Conservation (phyloP, 2,888 invertebrate species). For the Nasonovia ribisnigri region DNA sequence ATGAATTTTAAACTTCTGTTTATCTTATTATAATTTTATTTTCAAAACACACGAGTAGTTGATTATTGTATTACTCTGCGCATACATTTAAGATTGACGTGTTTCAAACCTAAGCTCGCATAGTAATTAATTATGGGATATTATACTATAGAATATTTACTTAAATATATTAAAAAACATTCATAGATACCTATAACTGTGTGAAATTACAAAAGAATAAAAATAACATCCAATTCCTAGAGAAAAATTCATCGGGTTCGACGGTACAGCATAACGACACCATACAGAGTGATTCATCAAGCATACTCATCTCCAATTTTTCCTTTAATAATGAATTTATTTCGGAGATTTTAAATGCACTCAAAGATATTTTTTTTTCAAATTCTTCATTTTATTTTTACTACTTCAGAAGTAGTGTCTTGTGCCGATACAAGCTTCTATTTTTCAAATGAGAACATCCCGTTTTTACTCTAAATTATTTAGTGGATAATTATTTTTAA, state of each 20-base stretch:
- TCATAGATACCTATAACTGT: background rate
- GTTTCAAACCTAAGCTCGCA: background rate
- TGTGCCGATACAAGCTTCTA: no score
- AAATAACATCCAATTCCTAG: background rate
- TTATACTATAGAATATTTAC: background rate
- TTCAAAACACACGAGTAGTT: background rate
- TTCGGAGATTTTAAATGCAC: no score
- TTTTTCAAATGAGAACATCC: no score
- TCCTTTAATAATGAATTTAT: no score
- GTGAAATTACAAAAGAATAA: background rate
- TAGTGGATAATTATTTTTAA: no score
- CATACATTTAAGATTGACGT: background rate
- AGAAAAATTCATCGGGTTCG: background rate
- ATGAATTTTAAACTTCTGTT: background rate
- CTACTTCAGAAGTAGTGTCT: no score
- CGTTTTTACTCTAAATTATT: no score
- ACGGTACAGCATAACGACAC: background rate
- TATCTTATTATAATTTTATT: background rate
- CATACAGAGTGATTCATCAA: no score
- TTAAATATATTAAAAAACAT: background rate
- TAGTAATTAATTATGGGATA: background rate
- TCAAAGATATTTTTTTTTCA: no score
- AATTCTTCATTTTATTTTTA: no score
- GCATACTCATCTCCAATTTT: no score
- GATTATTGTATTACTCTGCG: background rate